Evolutionary conservation across 2,113 vertebrate genomes (phyloP).

Genomic region (Sapajus apella): DNA sequence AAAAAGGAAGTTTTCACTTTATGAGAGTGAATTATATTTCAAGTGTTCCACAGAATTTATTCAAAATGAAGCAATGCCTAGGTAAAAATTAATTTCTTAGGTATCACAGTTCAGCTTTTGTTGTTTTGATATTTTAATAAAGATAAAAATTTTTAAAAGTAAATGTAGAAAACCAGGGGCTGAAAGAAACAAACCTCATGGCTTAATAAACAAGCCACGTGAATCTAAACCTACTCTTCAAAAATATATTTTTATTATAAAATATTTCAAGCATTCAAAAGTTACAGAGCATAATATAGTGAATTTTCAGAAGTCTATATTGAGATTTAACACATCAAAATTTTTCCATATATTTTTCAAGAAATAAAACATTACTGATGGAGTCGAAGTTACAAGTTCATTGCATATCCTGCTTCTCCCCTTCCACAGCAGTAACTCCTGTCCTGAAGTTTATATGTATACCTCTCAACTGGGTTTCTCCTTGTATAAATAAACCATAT

Average conservation of each 20-base stretch:
- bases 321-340: background rate
- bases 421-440: background rate
- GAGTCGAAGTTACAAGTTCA: background rate
- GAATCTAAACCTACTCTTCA: background rate
- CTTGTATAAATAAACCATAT: background rate
- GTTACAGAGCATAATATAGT: background rate
- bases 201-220: background rate
- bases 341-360: background rate
- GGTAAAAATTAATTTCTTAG: background rate
- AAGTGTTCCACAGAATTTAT: background rate
- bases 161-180: background rate
- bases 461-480: background rate
- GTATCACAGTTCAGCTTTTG: background rate
- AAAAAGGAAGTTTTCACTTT: background rate
- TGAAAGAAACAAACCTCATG: background rate
- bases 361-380: background rate
- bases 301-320: too few species aligned
- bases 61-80: background rate
- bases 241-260: background rate
- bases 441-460: too few species aligned
- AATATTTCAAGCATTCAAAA: background rate
- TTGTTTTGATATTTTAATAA: background rate
- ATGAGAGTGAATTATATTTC: background rate
- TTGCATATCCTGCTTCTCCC: accelerated
- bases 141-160: background rate